Evolutionary conservation across 2,888 invertebrate genomes (phyloP).

Genomic region (Oscheius sp.): DNA sequence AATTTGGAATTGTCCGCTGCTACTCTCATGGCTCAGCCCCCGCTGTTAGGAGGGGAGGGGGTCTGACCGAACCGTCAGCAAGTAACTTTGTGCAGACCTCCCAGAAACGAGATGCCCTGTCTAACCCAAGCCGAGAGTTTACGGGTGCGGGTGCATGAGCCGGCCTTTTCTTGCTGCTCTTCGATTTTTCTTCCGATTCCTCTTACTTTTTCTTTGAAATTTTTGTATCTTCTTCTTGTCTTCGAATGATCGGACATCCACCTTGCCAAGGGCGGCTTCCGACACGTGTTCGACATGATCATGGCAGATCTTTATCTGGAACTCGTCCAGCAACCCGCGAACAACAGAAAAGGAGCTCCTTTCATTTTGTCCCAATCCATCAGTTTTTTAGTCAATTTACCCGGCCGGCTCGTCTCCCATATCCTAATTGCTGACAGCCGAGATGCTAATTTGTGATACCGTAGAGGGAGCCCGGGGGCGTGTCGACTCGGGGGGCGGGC

Average conservation of each 20-base stretch:
- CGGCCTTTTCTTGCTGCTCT: too few species aligned
- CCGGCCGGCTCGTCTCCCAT: constrained; percentile 4
- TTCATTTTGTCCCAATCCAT: constrained; percentile 19
- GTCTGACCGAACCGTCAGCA: too few species aligned
- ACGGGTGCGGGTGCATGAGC: too few species aligned
- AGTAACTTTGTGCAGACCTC: too few species aligned
- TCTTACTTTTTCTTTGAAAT: too few species aligned
- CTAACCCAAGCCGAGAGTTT: too few species aligned
- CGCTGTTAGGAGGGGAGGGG: too few species aligned
- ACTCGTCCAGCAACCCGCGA: constrained; percentile 9
- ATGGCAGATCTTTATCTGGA: constrained; percentile 20
- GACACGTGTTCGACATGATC: constrained; percentile 25
- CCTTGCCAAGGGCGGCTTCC: background rate
- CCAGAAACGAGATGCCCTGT: too few species aligned
- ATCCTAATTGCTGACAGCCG: constrained; percentile 35
- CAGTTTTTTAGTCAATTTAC: background rate
- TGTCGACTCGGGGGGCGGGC: constrained; percentile 9
- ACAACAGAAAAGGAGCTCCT: background rate
- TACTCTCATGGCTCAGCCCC: too few species aligned
- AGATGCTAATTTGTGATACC: constrained; percentile 15
- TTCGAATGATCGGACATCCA: background rate
- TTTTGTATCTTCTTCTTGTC: too few species aligned
- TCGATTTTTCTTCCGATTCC: too few species aligned
- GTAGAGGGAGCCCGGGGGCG: background rate
- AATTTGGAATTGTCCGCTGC: too few species aligned